Evolutionary conservation across 2,888 invertebrate species (phyloP), one percentile per base, ranked within the genome.

Genomic region (Dryadula phaetusa): DNA sequence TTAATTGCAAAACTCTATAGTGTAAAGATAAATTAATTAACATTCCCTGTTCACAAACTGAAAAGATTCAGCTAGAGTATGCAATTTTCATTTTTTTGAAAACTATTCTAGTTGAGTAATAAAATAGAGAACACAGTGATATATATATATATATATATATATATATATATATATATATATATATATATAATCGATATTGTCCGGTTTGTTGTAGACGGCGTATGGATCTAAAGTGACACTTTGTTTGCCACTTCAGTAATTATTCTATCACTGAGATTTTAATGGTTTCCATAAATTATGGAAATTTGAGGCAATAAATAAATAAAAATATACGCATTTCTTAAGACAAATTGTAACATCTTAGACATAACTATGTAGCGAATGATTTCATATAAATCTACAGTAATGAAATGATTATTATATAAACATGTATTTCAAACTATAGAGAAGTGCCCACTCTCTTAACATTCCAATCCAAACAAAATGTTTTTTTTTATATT

Each of bases 181-280:
- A 34, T 34, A 34, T 34, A n/a, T n/a, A n/a, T 34, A 8, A 34
- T 54, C 20, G 22, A n/a, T 37, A 8, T 22, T 37, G 20, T 37
- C 40, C 37, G 7, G 12, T 34, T 37, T 22, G 40, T 60, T 42
- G 52, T 42, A 49, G 49, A 42, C 16, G 22, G 14, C 20, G 16
- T 40, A 40, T 40, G 14, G 25, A 64, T 37, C 40, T 37, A 10
- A 60, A 52, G 52, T 58, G 47, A 34, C 47, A 22, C 52, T 60
- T n/a, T 60, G 20, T 44, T 60, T 49, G 47, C 58, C 60, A 52
- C 60, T 60, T 65, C 65, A 49, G 12, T 60, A 58, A 40, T n/a
- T n/a, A n/a, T 52, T 40, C 20, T 60, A 47, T 42, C 49, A n/a
- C 28, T 22, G 10, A 56, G 22, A 14, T 34, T 56, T 56, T 22